Percentiles rank a stretch among this genome's conserved stretches.
Conservation (phyloP, 2,113 vertebrate species). For the Procavia capensis region DNA sequence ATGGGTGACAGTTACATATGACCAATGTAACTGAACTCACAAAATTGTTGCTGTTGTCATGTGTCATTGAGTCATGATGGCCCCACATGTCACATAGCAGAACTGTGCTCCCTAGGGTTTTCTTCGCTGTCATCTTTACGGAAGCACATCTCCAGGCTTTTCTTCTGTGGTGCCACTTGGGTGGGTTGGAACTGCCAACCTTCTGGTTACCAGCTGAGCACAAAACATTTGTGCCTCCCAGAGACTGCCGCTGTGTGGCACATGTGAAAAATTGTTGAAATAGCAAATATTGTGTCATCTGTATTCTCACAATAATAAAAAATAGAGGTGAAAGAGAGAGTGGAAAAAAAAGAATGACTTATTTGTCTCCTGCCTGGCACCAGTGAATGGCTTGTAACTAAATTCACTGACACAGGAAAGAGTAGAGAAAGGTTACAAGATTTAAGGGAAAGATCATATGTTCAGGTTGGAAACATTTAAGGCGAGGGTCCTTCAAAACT, state of each 20-base stretch:
- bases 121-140: background rate
- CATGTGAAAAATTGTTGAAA: background rate
- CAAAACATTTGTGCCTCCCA: background rate
- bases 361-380: background rate
- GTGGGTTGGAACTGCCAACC: background rate
- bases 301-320: background rate
- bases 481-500: background rate
- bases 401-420: background rate
- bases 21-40: background rate
- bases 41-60: background rate
- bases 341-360: background rate
- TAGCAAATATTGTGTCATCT: background rate
- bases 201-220: background rate
- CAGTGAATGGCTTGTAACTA: background rate
- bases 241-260: background rate
- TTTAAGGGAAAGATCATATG: background rate
- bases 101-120: background rate
- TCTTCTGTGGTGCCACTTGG: background rate
- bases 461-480: background rate
- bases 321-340: background rate
- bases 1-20: background rate
- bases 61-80: background rate
- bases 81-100: background rate
- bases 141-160: background rate
- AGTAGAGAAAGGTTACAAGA: background rate